Evolutionary conservation across 2,888 invertebrate species (phyloP).

Genomic region (Andricus quercusramuli): DNA sequence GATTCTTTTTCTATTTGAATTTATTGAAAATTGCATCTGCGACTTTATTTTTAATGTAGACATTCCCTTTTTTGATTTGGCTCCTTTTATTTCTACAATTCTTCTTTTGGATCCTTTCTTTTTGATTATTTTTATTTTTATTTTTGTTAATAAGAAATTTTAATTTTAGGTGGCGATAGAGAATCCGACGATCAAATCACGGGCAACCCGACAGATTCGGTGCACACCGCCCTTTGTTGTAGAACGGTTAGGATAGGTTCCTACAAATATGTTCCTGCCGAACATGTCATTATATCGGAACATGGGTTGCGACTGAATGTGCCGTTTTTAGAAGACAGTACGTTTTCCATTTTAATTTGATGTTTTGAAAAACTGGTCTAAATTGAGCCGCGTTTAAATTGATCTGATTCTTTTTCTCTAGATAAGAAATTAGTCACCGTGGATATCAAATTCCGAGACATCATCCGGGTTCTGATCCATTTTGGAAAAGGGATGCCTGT

Average conservation of each 20-base stretch:
- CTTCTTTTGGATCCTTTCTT: background rate
- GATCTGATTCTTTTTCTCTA: slow-evolving; percentile 48
- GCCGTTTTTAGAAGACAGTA: slow-evolving; percentile 77
- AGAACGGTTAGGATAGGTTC: slow-evolving; percentile 92
- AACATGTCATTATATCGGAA: slow-evolving; percentile 83
- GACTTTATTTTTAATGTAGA: no score
- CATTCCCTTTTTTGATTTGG: background rate
- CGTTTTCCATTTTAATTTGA: slow-evolving; percentile 43
- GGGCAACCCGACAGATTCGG: slow-evolving; percentile 63
- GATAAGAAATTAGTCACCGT: slow-evolving; percentile 80
- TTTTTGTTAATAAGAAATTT: background rate
- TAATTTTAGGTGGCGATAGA: slow-evolving; percentile 41
- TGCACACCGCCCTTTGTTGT: slow-evolving; percentile 83
- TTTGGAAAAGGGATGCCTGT: slow-evolving; percentile 89
- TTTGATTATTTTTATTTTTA: background rate
- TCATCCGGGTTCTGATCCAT: slow-evolving; percentile 88
- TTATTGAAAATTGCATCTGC: no score
- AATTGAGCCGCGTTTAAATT: background rate
- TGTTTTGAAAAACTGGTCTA: background rate
- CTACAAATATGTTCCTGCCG: slow-evolving; percentile 87
- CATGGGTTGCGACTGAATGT: slow-evolving; percentile 78
- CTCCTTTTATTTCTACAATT: background rate
- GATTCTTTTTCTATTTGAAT: no score
- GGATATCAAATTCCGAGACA: slow-evolving; percentile 85
- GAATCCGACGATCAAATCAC: slow-evolving; percentile 45